These are phyloP conservation scores for Cephus sareptanus DNA, from an alignment of 2,888 invertebrate species.

Conservation along the genomic window DNA sequence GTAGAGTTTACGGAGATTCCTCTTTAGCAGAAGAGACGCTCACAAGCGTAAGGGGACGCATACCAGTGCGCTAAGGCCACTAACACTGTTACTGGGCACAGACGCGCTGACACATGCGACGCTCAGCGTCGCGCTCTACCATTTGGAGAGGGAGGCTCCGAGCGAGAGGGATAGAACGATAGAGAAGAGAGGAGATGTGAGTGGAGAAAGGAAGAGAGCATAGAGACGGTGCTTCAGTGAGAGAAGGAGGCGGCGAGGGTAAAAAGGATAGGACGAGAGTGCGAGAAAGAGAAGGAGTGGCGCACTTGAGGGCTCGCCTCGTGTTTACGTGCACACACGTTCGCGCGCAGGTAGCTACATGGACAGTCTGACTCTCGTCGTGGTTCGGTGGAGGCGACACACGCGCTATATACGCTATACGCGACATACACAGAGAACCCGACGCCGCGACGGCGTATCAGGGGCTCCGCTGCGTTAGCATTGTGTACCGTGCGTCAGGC, in stretches of 20 bases:
- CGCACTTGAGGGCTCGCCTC: not conserved
- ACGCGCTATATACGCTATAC: not conserved
- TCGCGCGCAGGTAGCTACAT: not conserved
- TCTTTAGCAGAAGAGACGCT: conserved; percentile 39
- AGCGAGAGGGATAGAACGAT: conserved; percentile 8
- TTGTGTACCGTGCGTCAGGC: conserved; percentile 41
- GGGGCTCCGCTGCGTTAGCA: conserved; percentile 33
- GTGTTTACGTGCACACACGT: conserved; percentile 36
- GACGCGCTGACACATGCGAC: conserved; percentile 30
- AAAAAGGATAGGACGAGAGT: not conserved
- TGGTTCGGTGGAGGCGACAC: not conserved
- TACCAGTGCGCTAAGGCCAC: not conserved
- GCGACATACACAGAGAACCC: conserved; percentile 15
- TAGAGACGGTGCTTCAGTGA: not conserved
- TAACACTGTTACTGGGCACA: not conserved
- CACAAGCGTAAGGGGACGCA: conserved; percentile 12
- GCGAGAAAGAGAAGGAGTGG: not conserved
- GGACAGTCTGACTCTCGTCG: not conserved
- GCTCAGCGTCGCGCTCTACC: conserved; percentile 66
- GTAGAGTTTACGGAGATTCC: conserved; percentile 49
- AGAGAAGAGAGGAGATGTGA: not conserved
- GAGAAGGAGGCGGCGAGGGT: not conserved
- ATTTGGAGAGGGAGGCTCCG: not conserved
- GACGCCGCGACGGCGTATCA: conserved; percentile 26
- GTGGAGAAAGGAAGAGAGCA: not conserved